phyloP scores from a whole-genome alignment of 2,797 vertebrate species.

The Girardinus metallicus region DNA sequence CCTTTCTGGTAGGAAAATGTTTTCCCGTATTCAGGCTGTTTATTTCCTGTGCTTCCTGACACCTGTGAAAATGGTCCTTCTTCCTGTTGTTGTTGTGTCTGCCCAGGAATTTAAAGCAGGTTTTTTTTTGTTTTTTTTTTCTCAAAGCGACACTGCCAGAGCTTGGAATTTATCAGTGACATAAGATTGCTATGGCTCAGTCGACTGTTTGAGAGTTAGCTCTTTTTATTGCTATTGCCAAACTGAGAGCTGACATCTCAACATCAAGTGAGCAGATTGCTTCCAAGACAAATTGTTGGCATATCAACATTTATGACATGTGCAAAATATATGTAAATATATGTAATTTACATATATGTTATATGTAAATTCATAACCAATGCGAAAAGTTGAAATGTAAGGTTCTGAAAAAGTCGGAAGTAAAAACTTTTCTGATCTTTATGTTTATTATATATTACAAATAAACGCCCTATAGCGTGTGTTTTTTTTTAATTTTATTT shows the following conservation, averaged over 20 bases:
- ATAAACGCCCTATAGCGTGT: background rate
- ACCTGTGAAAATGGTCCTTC: conserved; percentile 93
- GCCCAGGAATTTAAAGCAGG: conserved; percentile 84
- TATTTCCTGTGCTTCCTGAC: conserved; percentile 94
- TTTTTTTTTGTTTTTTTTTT: conserved; percentile 53
- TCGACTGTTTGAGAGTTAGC: conserved; percentile 1
- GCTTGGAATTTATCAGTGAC: conserved; percentile 77
- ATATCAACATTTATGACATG: background rate
- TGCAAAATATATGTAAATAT: background rate
- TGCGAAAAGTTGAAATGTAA: background rate
- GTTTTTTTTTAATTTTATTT: background rate
- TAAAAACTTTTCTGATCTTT: background rate
- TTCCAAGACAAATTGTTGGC: background rate
- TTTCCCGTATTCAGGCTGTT: conserved; percentile 84
- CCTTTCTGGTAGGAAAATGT: conserved; percentile 70
- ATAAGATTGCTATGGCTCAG: conserved; percentile 37
- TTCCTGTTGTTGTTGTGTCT: conserved; percentile 99
- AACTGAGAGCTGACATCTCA: background rate
- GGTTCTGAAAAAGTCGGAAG: background rate
- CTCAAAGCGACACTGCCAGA: conserved; percentile 78
- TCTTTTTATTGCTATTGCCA: background rate
- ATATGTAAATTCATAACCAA: background rate
- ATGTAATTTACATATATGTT: too few relatives aligned
- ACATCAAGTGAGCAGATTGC: background rate
- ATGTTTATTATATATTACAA: background rate